Percentiles rank a stretch among this genome's conserved stretches.
Evolutionary conservation across 2,113 vertebrate species (phyloP).

Genomic region (Pleuronectes platessa): DNA sequence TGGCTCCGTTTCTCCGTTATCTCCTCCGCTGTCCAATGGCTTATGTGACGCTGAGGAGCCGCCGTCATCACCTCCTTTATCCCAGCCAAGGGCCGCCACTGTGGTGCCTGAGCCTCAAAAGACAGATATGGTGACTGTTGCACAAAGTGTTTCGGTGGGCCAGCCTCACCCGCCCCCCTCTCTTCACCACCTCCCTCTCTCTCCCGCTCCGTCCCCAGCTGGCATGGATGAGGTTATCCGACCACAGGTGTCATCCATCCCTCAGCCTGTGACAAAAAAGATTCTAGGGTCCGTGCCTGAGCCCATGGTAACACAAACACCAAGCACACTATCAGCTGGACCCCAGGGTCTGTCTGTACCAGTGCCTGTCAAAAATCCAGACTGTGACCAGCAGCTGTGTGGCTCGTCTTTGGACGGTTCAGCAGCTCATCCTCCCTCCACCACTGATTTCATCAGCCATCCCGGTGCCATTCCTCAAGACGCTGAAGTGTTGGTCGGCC

Average conservation of each 20-base stretch:
- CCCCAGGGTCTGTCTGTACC: constrained; percentile 34
- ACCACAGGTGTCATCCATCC: constrained; percentile 33
- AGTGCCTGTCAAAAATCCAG: constrained; percentile 53
- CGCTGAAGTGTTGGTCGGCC: constrained; percentile 56
- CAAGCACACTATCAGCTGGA: constrained; percentile 44
- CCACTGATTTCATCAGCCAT: constrained; percentile 59
- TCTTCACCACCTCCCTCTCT: constrained; percentile 46
- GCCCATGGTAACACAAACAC: constrained; percentile 36
- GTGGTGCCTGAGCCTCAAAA: constrained; percentile 70
- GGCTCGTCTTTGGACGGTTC: constrained; percentile 39
- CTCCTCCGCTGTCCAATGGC: constrained; percentile 65
- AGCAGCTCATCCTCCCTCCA: constrained; percentile 26
- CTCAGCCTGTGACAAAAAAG: constrained; percentile 51
- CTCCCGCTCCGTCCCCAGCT: constrained; percentile 38
- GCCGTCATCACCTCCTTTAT: constrained; percentile 48
- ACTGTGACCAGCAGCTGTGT: constrained; percentile 50
- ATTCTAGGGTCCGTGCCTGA: constrained; percentile 40
- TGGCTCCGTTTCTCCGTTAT: constrained; percentile 29
- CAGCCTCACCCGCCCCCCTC: constrained; percentile 66
- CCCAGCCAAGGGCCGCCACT: constrained; percentile 67
- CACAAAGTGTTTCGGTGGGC: constrained; percentile 56
- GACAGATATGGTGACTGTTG: constrained; percentile 52
- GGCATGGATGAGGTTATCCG: constrained; percentile 28
- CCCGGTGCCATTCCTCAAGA: constrained; percentile 72
- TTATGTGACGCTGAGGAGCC: constrained; percentile 59